A percentile compares a stretch with the other conserved stretches of the same genome.
Evolutionary conservation across 2,888 invertebrate genomes (phyloP).

Genomic region (Stratiomys singularior): DNA sequence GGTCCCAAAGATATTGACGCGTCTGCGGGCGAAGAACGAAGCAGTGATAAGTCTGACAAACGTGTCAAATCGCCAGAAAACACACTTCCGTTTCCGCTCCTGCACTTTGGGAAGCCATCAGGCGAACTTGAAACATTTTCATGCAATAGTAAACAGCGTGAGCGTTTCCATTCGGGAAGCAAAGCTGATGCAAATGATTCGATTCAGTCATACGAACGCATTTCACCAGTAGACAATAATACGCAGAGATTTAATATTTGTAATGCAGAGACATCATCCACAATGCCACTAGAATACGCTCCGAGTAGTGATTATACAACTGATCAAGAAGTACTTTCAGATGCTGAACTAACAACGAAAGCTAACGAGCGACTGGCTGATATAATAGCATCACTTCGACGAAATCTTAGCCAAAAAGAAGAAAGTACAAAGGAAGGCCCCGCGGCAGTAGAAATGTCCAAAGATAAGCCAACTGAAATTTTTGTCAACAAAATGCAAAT

Average conservation of each 20-base stretch:
- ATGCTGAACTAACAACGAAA: neutral
- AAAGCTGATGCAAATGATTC: too few relatives aligned
- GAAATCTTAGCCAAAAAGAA: neutral
- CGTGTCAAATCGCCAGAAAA: neutral
- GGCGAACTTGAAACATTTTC: too few relatives aligned
- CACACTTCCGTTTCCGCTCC: neutral
- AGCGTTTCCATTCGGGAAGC: too few relatives aligned
- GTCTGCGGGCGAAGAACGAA: neutral
- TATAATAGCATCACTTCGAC: slow-evolving; percentile 22
- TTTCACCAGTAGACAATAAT: too few relatives aligned
- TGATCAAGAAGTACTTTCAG: neutral
- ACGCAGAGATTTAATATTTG: too few relatives aligned
- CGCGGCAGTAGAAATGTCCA: neutral
- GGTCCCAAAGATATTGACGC: neutral
- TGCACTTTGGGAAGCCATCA: neutral
- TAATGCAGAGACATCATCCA: too few relatives aligned
- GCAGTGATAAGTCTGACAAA: too few relatives aligned
- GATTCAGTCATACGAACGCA: too few relatives aligned
- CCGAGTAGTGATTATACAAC: neutral
- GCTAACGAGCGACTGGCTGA: slow-evolving; percentile 4
- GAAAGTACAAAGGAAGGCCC: neutral
- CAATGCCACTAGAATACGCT: too few relatives aligned
- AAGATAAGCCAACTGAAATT: neutral
- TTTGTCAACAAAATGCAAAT: slow-evolving; percentile 19
- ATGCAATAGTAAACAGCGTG: too few relatives aligned